Percentiles rank a stretch among this genome's conserved stretches.
phyloP scores from a whole-genome alignment of 64 coral and sea anemone genomes.

The Montipora sp. region DNA sequence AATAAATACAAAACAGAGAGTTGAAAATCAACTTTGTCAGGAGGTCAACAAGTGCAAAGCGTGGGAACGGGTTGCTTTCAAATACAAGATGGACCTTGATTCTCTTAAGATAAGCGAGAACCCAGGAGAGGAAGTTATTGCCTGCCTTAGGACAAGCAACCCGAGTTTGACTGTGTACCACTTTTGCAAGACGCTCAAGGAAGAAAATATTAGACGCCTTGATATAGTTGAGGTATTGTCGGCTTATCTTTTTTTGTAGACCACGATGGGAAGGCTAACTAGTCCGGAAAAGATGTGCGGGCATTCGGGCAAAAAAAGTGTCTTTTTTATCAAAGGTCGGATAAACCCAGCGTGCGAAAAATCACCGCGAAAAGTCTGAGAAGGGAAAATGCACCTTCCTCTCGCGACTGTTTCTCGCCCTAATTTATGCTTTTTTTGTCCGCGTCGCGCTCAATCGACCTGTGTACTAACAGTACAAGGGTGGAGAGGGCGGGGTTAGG shows the following conservation, averaged over 20 bases:
- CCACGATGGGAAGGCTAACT: background rate
- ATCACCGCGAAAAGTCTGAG: too few relatives aligned
- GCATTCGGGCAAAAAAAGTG: too few relatives aligned
- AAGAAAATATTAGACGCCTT: background rate
- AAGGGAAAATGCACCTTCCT: too few relatives aligned
- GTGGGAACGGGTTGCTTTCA: background rate
- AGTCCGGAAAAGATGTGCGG: too few relatives aligned
- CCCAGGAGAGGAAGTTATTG: background rate
- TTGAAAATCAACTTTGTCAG: background rate
- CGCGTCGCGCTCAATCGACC: too few relatives aligned
- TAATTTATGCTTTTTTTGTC: too few relatives aligned
- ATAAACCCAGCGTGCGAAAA: too few relatives aligned
- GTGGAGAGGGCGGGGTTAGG: too few relatives aligned
- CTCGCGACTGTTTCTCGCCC: too few relatives aligned
- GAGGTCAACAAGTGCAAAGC: background rate
- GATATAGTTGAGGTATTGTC: background rate
- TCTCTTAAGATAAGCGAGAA: background rate
- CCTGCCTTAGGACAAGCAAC: background rate
- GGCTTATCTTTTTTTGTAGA: background rate
- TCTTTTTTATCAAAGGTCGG: too few relatives aligned
- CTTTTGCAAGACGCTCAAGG: constrained; percentile 7
- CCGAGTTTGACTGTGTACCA: background rate
- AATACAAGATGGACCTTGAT: background rate
- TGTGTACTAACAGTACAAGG: too few relatives aligned
- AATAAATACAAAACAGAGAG: background rate